Base-by-base conservation (phyloP, 2,888 invertebrate species). In the Ormyrus nitidulus region DNA sequence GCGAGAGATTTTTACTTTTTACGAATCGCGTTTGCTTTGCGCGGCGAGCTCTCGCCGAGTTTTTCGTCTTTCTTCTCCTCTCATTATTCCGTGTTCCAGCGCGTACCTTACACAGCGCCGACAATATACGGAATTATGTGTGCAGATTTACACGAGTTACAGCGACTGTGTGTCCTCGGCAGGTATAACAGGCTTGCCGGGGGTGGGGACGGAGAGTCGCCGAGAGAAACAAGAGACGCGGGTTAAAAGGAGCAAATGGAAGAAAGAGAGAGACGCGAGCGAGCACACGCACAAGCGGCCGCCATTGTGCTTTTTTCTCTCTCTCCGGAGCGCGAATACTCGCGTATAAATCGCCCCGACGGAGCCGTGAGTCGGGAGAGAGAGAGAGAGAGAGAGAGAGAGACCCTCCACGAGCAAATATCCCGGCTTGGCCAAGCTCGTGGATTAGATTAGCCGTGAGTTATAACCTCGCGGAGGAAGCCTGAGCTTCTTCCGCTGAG, bases 401-500 rank as follows among this genome's bases (percentile, higher is more conserved):
- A 59, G 71, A 71, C 65, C 70, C 65, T 65, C 71, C 74, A 51
- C 44, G 61, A 71, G 58, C 51, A 62, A 76, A 72, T 62, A 72
- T 77, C 72, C 66, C 68, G 72, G 54, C 62, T 46, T 49, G 80
- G 48, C 61, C 80, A 68, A 71, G 74, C 83, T 76, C 77, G 71
- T 80, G 86, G 86, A 87, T 87, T 87, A 86, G 88, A 88, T 87
- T 88, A 88, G 85, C 84, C 85, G 83, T 85, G 87, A 87, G 86
- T 88, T 88, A 87, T 85, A 86, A 84, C 84, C 80, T 80, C 83
- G 70, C 71, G 73, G 74, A 82, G 76, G 77, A 77, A 80, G 76
- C 76, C 62, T 54, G 64, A 49, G 65, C 71, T 34, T 49, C 71
- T 49, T 49, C 69, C 64, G 13, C 53, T 34, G 49, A 53, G 77